Evolutionary conservation across 2,797 vertebrate genomes (phyloP), one percentile per base, ranked within the genome.

Genomic region (Passerculus sandwichensis): DNA sequence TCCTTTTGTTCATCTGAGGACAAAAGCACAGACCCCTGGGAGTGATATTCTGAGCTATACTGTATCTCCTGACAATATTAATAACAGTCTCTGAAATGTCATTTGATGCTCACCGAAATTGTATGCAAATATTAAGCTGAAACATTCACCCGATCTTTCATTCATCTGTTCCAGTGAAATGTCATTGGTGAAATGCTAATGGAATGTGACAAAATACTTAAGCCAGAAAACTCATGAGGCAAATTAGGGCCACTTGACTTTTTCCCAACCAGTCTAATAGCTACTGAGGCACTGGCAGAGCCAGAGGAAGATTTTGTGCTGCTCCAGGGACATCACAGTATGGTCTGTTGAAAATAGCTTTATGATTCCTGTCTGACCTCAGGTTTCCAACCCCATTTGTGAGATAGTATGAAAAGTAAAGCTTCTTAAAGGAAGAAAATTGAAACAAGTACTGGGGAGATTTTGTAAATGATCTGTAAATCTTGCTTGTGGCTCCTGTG

Each of bases 181-280:
- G 65, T 92, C 78, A 56, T 50, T 80, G 62, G 54, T 62, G 32
- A 93, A 91, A 95, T 88, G 70, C 32, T 96, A 93, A 91, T 88
- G 66, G 81, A 82, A 96, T 72, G 72, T 92, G 93, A 95, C 93
- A 93, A 87, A 95, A 89, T 61, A 77, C 65, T 88, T 89, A 92
- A 91, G 30, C 26, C 54, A 85, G 78, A 96, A 92, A 89, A 62
- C 87, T 92, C 91, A 74, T 62, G 78, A 83, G 91, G 72, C 76
- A 95, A 93, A 93, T 97, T 89, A 93, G 80, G 82, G 79, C 85
- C 76, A 69, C 69, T 91, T 92, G 89, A 91, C 69, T 94, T 89
- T 89, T 91, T 83, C 44, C 61, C 50, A 88, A 69, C 11, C 2
- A 2, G 27, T 66, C 27, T 62, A 79, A 91, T 45, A 91, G 48